A percentile compares a stretch with the other conserved stretches of the same genome.
Conservation (phyloP, 2,888 invertebrate genomes). For the Drosophila fulvimacula region DNA sequence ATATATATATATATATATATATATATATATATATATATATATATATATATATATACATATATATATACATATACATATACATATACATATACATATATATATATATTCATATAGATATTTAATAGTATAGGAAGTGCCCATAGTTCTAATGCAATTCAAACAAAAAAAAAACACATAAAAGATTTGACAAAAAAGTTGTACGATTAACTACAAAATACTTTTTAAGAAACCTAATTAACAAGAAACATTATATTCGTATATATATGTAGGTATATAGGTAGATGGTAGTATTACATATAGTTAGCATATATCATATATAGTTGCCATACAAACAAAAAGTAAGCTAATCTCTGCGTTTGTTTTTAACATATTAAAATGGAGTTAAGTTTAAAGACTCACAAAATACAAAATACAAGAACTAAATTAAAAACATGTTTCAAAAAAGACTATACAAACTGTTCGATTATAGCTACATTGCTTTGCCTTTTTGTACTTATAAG, state of each 20-base stretch:
- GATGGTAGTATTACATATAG: slow-evolving; percentile 33
- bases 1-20: slow-evolving; percentile 1
- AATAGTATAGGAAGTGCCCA: slow-evolving; percentile 58
- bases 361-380: slow-evolving; percentile 4
- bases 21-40: slow-evolving; percentile 7
- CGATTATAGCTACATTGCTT: slow-evolving; percentile 70
- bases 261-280: slow-evolving; percentile 35
- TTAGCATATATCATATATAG: slow-evolving; percentile 30
- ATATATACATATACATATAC: neutral
- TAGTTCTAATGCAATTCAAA: slow-evolving; percentile 29
- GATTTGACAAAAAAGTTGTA: slow-evolving; percentile 34
- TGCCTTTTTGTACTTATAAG: slow-evolving; percentile 63
- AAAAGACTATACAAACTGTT: slow-evolving; percentile 48
- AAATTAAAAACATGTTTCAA: slow-evolving; percentile 28
- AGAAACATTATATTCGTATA: slow-evolving; percentile 43
- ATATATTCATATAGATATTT: slow-evolving; percentile 8
- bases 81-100: slow-evolving; percentile 5
- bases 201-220: slow-evolving; percentile 68
- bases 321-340: slow-evolving; percentile 34
- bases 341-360: slow-evolving; percentile 50
- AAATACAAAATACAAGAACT: slow-evolving; percentile 17
- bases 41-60: neutral
- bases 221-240: slow-evolving; percentile 75
- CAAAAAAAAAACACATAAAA: slow-evolving; percentile 21
- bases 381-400: slow-evolving; percentile 8